These are phyloP conservation scores for Trachelus stipa DNA, from an alignment of 2,888 invertebrate genomes.

Conservation along the genomic window DNA sequence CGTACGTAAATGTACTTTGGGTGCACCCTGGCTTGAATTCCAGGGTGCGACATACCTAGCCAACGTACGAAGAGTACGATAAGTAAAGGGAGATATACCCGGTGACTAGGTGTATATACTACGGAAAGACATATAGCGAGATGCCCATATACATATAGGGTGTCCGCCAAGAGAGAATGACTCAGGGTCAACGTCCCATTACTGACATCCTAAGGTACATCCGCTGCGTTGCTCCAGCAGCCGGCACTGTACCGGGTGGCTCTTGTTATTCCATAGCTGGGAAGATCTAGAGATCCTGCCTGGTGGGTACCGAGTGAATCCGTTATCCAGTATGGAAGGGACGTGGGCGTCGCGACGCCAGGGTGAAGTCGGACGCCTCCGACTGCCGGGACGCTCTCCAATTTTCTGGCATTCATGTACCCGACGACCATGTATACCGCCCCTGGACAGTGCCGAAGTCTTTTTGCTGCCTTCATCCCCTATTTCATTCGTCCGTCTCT, in stretches of 20 bases:
- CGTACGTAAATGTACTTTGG: not conserved
- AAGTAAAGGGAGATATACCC: not conserved
- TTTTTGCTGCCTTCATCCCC: conserved; percentile 11
- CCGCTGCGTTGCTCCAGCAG: not conserved
- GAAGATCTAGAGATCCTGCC: not conserved
- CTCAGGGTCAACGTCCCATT: not conserved
- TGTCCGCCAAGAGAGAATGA: not conserved
- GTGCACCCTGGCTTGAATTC: not conserved
- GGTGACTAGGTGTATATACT: not conserved
- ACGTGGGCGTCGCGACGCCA: not conserved
- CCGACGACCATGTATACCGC: conserved; percentile 23
- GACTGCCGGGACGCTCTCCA: conserved; percentile 39
- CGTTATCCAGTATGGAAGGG: not conserved
- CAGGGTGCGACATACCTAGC: not conserved
- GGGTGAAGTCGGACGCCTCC: not conserved
- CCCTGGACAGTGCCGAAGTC: conserved; percentile 8
- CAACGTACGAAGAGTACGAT: not conserved
- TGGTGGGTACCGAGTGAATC: not conserved
- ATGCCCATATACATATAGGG: too few relatives aligned
- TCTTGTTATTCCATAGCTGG: not conserved
- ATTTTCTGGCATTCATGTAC: conserved; percentile 45
- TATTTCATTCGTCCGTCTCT: conserved; percentile 16
- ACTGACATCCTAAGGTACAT: not conserved
- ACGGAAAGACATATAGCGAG: not conserved
- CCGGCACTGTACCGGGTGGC: not conserved